Evolutionary conservation across 2,888 invertebrate species (phyloP).

Genomic region (Anorthoa munda): DNA sequence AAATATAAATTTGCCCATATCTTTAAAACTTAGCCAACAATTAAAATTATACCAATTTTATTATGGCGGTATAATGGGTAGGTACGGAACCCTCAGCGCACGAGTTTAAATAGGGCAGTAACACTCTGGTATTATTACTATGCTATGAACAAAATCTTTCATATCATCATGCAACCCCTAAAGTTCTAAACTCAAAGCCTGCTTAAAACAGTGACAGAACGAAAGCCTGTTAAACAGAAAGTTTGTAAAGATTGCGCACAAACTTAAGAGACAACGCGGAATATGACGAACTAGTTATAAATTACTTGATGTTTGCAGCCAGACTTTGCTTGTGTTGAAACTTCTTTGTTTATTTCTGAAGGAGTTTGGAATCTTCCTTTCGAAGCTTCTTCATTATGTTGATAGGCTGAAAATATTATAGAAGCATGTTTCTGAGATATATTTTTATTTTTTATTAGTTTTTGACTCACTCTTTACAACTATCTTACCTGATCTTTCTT

Average conservation of each 20-base stretch:
- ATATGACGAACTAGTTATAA: conserved; percentile 39
- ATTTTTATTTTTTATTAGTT: no score
- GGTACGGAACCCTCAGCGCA: no score
- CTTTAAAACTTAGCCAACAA: no score
- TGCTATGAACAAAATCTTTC: not conserved
- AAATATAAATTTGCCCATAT: no score
- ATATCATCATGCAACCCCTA: not conserved
- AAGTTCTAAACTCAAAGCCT: not conserved
- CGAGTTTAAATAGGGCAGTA: no score
- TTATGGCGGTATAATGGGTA: no score
- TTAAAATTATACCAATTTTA: no score
- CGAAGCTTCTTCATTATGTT: not conserved
- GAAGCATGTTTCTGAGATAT: not conserved
- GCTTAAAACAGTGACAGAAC: conserved; percentile 26
- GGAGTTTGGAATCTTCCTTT: conserved; percentile 22
- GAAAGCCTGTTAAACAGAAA: conserved; percentile 22
- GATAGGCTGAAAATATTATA: not conserved
- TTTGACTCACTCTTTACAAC: no score
- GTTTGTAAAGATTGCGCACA: conserved; percentile 29
- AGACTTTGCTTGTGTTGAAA: conserved; percentile 17
- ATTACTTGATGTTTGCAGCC: conserved; percentile 30
- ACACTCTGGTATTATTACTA: no score
- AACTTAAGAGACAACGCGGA: conserved; percentile 28
- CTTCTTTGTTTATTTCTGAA: conserved; percentile 26
- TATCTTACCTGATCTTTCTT: no score